Evolutionary conservation across 2,113 vertebrate genomes (phyloP).

Genomic region (Catharus minimus): DNA sequence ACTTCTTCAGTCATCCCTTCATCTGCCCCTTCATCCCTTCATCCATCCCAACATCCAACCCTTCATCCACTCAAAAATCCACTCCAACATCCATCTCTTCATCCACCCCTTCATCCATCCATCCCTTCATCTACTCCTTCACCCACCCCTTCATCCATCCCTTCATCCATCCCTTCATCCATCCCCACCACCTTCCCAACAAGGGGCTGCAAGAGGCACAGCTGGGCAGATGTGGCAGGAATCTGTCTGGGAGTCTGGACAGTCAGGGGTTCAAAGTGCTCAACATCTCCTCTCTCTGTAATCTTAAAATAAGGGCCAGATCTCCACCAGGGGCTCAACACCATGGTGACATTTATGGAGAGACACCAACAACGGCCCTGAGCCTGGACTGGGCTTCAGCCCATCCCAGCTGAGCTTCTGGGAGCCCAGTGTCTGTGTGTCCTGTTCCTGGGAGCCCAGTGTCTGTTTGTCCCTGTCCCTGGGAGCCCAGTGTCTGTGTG

Average conservation of each 20-base stretch:
- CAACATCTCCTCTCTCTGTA: background rate
- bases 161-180: too few relatives aligned
- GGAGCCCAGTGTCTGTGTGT: too few relatives aligned
- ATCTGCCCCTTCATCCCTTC: background rate
- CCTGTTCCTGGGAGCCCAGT: background rate
- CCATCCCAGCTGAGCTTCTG: background rate
- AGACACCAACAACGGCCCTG: fast-evolving
- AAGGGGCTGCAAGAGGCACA: background rate
- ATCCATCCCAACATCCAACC: background rate
- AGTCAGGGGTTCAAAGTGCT: background rate
- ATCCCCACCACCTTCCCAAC: background rate
- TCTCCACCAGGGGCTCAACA: background rate
- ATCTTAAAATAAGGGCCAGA: background rate
- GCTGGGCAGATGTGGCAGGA: background rate
- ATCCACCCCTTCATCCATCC: too few relatives aligned
- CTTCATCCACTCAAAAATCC: too few relatives aligned
- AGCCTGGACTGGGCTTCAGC: background rate
- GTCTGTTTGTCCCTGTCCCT: background rate
- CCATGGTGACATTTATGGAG: fast-evolving
- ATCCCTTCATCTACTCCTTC: too few relatives aligned
- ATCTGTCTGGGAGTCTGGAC: background rate
- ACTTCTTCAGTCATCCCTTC: too few relatives aligned
- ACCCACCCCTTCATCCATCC: background rate
- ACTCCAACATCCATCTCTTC: background rate
- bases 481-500: fast-evolving